Conservation (phyloP, 53 echinoderm and acorn worm species). For the Echinometra lucunter region DNA sequence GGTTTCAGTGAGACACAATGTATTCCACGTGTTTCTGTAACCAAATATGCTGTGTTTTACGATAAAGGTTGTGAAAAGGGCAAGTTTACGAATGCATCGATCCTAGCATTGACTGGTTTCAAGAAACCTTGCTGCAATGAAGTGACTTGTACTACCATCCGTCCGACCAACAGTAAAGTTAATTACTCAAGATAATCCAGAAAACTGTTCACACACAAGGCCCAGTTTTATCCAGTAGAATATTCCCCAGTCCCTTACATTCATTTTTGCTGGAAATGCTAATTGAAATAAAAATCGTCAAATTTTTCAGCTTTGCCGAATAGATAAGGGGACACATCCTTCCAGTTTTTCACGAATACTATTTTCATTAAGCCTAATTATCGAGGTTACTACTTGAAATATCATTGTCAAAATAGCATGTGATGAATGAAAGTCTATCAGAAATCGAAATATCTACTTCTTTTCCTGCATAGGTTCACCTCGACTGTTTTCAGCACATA, state of each 20-base stretch:
- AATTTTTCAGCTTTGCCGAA: too few species aligned
- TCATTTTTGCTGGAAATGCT: neutral
- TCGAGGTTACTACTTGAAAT: neutral
- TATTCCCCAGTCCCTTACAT: neutral
- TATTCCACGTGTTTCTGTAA: neutral
- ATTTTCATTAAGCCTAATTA: too few species aligned
- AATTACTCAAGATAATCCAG: neutral
- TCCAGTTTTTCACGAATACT: too few species aligned
- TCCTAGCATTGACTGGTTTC: neutral
- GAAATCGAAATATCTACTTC: neutral
- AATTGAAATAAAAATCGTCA: too few species aligned
- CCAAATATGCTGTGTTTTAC: neutral
- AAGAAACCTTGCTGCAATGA: conserved; percentile 30
- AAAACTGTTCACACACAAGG: neutral
- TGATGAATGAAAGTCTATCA: too few species aligned
- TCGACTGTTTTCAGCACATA: neutral
- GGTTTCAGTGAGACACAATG: neutral
- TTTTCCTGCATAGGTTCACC: neutral
- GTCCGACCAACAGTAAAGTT: neutral
- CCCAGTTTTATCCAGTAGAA: neutral
- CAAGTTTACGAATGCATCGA: neutral
- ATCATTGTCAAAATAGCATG: neutral
- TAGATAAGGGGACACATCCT: too few species aligned
- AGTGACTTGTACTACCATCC: neutral
- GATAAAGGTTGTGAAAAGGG: neutral